Evolutionary conservation across 2,113 vertebrate genomes (phyloP).

Genomic region (Alaudala cheleensis): DNA sequence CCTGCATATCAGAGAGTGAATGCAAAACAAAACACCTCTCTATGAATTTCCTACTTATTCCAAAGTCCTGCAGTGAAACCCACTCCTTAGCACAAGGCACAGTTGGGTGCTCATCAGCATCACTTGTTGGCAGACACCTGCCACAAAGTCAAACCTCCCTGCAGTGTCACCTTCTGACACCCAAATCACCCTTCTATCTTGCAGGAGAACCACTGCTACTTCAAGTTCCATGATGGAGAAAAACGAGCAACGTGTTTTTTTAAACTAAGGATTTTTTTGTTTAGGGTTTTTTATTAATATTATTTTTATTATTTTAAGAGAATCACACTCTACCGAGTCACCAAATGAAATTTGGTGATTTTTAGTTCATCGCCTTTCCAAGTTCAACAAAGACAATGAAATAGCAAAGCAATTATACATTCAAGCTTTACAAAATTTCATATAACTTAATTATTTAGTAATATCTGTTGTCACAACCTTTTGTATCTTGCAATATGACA

Average conservation of each 20-base stretch:
- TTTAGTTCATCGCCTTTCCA: neutral
- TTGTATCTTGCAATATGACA: neutral
- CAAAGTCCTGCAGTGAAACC: neutral
- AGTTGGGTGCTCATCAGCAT: neutral
- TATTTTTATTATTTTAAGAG: neutral
- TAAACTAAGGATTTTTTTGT: neutral
- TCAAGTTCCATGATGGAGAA: neutral
- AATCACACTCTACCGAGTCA: neutral
- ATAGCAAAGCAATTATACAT: neutral
- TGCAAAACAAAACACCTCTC: neutral
- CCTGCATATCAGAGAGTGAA: neutral
- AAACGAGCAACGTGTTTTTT: neutral
- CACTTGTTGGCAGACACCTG: neutral
- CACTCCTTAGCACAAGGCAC: accelerated
- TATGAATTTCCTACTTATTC: neutral
- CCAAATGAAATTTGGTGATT: neutral
- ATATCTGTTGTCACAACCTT: neutral
- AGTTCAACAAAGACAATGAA: neutral
- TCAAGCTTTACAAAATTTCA: neutral
- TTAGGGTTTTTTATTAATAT: neutral
- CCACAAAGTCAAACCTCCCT: neutral
- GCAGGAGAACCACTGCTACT: neutral
- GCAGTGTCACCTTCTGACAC: neutral
- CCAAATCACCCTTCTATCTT: neutral
- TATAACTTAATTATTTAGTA: neutral